Percentiles rank a stretch among this genome's conserved stretches.
Evolutionary conservation across 2,888 invertebrate genomes (phyloP).

Genomic region (Norana najaformis): DNA sequence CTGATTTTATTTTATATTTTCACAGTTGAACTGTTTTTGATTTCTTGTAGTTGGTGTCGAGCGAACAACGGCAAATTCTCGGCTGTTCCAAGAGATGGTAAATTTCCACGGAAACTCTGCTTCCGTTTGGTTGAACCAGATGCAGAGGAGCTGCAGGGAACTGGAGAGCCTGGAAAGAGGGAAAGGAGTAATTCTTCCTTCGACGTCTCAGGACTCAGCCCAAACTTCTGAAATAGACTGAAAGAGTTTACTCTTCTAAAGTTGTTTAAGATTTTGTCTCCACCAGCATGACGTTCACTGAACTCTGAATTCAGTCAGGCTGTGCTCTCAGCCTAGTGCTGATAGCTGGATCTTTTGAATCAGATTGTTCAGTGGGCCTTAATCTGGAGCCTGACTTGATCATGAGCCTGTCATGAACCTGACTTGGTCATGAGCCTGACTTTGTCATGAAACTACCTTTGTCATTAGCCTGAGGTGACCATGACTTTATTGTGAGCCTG

Average conservation of each 20-base stretch:
- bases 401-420: too few relatives aligned
- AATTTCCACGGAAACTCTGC: constrained; percentile 59
- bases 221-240: neutral
- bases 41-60: constrained; percentile 34
- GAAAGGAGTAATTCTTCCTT: neutral
- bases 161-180: neutral
- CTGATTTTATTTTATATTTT: neutral
- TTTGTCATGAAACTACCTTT: too few relatives aligned
- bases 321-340: too few relatives aligned
- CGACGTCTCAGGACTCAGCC: neutral
- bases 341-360: too few relatives aligned
- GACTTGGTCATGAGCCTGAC: neutral
- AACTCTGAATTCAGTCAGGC: neutral
- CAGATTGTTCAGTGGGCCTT: too few relatives aligned
- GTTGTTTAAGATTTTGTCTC: neutral
- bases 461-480: too few relatives aligned
- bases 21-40: neutral
- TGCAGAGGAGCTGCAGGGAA: neutral
- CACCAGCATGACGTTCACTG: neutral
- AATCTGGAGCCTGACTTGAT: too few relatives aligned
- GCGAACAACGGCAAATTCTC: constrained; percentile 55
- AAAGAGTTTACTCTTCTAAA: neutral
- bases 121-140: constrained; percentile 51
- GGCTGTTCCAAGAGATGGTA: constrained; percentile 55
- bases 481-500: too few relatives aligned